Evolutionary conservation across 1,140 invertebrate genomes (phyloP).

Genomic region (Eriocheir sinensis): DNA sequence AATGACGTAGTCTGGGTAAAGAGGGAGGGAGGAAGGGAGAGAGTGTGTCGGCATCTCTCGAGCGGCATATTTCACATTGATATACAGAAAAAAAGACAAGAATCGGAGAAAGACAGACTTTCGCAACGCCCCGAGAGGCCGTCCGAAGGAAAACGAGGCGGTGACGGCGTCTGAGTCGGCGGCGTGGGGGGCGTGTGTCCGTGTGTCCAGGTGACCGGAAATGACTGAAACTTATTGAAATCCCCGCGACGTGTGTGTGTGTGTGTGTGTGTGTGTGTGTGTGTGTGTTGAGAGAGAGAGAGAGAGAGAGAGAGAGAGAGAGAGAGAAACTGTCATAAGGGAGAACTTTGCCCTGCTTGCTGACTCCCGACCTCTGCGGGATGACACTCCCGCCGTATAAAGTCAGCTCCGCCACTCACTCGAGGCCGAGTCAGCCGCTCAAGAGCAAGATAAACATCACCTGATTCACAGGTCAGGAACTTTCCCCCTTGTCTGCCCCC

Average conservation of each 20-base stretch:
- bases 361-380: not conserved
- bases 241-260: not conserved
- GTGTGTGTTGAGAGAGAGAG: not conserved
- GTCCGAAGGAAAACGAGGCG: not conserved
- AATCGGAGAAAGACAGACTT: not conserved
- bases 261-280: conserved; percentile 13
- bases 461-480: conserved; percentile 21
- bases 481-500: not conserved
- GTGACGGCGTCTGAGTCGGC: not conserved
- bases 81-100: not conserved
- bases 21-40: conserved; percentile 43
- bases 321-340: not conserved
- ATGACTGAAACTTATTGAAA: not conserved
- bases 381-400: not conserved
- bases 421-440: not conserved
- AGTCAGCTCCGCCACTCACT: not conserved
- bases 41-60: conserved; percentile 41
- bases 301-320: conserved; percentile 1
- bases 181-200: not conserved
- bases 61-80: conserved; percentile 40
- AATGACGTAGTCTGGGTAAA: conserved; percentile 61
- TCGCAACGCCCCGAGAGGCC: not conserved
- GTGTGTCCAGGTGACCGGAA: not conserved
- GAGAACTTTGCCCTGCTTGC: not conserved
- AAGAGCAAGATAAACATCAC: conserved; percentile 9